Evolutionary conservation across 2,888 invertebrate genomes (phyloP).

Genomic region (Dastarcus helophoroides): DNA sequence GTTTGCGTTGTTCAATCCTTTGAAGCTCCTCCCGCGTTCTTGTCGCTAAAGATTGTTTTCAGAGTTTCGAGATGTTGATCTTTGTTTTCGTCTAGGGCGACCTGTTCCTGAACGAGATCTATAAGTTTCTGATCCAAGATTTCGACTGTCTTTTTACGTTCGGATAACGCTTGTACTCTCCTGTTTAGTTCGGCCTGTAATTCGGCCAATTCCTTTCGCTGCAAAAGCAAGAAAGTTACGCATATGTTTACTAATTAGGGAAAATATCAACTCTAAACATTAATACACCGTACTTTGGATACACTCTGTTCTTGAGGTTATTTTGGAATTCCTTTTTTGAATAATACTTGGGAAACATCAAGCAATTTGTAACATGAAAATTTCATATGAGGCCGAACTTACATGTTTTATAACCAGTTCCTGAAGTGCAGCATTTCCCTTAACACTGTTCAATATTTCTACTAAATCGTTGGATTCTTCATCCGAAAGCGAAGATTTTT

Average conservation of each 20-base stretch:
- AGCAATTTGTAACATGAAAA: too few species aligned
- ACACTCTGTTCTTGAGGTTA: too few species aligned
- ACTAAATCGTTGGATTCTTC: slow-evolving; percentile 50
- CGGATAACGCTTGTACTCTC: slow-evolving; percentile 49
- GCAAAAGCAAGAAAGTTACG: slow-evolving; percentile 15
- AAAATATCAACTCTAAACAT: slow-evolving; percentile 9
- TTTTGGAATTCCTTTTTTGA: too few species aligned
- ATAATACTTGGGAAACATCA: neutral
- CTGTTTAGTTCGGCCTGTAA: slow-evolving; percentile 57
- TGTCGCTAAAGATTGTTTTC: slow-evolving; percentile 36
- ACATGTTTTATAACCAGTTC: slow-evolving; percentile 64
- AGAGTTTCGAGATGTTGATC: slow-evolving; percentile 25
- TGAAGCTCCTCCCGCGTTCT: slow-evolving; percentile 41
- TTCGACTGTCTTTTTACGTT: slow-evolving; percentile 55
- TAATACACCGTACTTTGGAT: too few species aligned
- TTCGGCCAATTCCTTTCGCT: slow-evolving; percentile 63
- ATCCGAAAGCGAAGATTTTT: slow-evolving; percentile 43
- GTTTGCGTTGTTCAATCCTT: slow-evolving; percentile 42
- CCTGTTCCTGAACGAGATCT: slow-evolving; percentile 52
- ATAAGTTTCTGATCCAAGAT: slow-evolving; percentile 58
- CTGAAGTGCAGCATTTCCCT: slow-evolving; percentile 53
- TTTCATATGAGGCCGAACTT: too few species aligned
- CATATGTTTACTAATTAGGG: slow-evolving; percentile 5
- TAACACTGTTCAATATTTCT: slow-evolving; percentile 53
- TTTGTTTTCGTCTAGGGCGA: slow-evolving; percentile 21